Evolutionary conservation across 2,797 vertebrate species (phyloP).

Genomic region (Hippopotamyrus pictus): DNA sequence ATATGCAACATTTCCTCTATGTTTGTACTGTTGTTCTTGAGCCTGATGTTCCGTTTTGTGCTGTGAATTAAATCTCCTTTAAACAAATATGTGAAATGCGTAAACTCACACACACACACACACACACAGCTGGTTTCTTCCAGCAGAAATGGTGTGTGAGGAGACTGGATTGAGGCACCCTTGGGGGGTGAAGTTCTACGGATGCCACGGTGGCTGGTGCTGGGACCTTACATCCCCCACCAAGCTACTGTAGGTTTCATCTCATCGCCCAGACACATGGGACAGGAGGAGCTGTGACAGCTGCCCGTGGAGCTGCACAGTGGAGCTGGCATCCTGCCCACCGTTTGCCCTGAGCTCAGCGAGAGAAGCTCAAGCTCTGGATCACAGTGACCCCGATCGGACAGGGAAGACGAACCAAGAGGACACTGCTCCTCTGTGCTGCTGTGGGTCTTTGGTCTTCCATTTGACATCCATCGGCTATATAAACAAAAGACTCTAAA

Average conservation of each 20-base stretch:
- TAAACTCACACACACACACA: neutral
- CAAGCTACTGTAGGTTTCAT: neutral
- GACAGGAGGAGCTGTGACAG: neutral
- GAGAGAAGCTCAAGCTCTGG: neutral
- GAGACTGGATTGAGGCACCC: neutral
- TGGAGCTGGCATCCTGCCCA: neutral
- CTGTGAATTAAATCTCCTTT: neutral
- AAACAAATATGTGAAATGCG: neutral
- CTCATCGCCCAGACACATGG: neutral
- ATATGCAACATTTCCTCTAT: neutral
- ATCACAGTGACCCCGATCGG: neutral
- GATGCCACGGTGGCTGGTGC: neutral
- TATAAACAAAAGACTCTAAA: constrained; percentile 14
- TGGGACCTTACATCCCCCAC: neutral
- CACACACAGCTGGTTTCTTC: neutral
- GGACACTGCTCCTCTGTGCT: neutral
- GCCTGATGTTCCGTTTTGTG: neutral
- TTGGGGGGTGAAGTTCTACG: neutral
- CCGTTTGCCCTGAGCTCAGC: neutral
- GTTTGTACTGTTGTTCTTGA: neutral
- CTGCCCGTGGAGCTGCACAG: neutral
- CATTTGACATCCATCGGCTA: constrained; percentile 11
- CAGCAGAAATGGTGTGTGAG: neutral
- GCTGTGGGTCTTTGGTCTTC: neutral
- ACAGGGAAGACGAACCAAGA: neutral